Evolutionary conservation across 2,113 vertebrate genomes (phyloP), one percentile per base, ranked within the genome.

Genomic region (Chelonoidis abingdonii): DNA sequence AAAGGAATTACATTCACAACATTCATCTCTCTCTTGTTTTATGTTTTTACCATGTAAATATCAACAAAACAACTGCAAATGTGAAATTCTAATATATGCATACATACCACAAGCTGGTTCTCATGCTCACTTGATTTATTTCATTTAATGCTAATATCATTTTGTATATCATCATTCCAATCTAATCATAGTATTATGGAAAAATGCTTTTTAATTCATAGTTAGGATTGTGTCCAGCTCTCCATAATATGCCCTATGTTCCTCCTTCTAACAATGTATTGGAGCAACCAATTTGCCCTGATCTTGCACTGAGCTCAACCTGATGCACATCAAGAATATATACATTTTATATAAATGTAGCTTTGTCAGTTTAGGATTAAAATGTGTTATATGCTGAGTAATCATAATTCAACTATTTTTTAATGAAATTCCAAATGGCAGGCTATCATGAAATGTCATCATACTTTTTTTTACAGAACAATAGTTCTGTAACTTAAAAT

Each of bases 131-230:
- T 2, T 75, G 38, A 22, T 31, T 92, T 84, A 79, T 14, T 16
- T 50, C 41, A 41, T 79, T n/a, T 49, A 41, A 0, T 56, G 27
- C 79, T 76, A 3, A 6, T 88, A 8, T 47, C n/a, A 25, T 94
- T 85, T 27, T 82, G 50, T 13, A 5, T 14, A 19, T 52, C 11
- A 1, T 47, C 44, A 65, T 83, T 90, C n/a, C 59, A 38, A 44
- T 52, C 27, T 47, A 79, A 1, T 0, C 0, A 11, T 19, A 16
- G 41, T 84, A 35, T 52, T 92, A 49, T 0, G 0, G 2, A 59
- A 35, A 11, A 4, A 89, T 1, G 35, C 72, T 50, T 79, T 4
- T 35, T 29, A 29, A 72, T 25, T 25, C 35, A 13, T 25, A 29
- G n/a, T 25, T 47, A n/a, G 57, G 8, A 11, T 10, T 29, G 5